Evolutionary conservation across 2,113 vertebrate genomes (phyloP), one percentile per base, ranked within the genome.

Genomic region (Balaeniceps rex): DNA sequence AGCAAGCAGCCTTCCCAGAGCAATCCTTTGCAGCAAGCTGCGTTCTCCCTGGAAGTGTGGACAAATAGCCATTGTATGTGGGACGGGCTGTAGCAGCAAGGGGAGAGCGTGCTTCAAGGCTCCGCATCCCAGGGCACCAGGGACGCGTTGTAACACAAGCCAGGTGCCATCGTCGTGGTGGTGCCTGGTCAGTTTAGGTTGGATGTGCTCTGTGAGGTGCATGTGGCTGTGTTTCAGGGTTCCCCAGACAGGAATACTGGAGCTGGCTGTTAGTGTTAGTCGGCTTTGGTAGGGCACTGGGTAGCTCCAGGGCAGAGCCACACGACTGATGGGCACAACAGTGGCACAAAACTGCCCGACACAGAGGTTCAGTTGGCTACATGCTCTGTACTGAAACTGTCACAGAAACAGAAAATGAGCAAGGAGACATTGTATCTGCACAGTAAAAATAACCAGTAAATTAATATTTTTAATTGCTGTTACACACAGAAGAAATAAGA

Each of bases 391-490:
- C 25, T 77, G 82, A 90, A 90, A 52, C 33, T 33, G 51, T 47
- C 71, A 88, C 12, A 66, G 38, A 68, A 95, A 65, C 34, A 89
- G 61, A 87, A 93, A 87, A 91, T 13, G 5, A 78, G 42, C 66
- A 91, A 87, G 69, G 68, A 93, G 64, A 47, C 19, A 9, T 28
- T 47, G 12, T 69, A 83, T 74, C 33, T 81, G 71, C 82, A 80
- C 71, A 77, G 64, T 88, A 94, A 63, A 95, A 90, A 81, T 49
- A 83, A 55, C 6, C 55, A 60, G 95, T 94, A 96, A 97, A 96
- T 96, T 94, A 96, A 95, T 93, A 68, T 77, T 93, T 97, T 97
- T 96, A 96, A 95, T 97, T 94, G 91, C 31, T 96, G 87, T 95
- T 97, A 96, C 75, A 94, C 77, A 94, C 55, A 90, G 84, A 97